Percentiles rank a stretch among this genome's conserved stretches.
Conservation (phyloP, 2,113 vertebrate species). For the Steatornis caripensis region DNA sequence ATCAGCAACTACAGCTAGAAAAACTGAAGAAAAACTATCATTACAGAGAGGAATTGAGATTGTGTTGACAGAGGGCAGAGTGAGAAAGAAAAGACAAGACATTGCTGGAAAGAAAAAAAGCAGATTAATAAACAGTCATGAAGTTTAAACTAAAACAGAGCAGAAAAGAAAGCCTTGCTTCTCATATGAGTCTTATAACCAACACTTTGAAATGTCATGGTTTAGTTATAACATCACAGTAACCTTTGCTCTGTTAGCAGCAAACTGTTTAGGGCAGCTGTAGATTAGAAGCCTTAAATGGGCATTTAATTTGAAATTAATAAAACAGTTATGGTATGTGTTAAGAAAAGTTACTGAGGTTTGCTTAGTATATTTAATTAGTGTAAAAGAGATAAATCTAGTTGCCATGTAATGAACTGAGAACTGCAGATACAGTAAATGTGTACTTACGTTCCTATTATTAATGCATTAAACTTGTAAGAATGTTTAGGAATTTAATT, state of each 20-base stretch:
- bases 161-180: not conserved
- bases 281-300: conserved; percentile 77
- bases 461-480: conserved; percentile 83
- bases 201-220: conserved; percentile 11
- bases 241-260: conserved; percentile 59
- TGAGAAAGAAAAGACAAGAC: not conserved
- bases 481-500: conserved; percentile 86
- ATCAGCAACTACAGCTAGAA: not conserved
- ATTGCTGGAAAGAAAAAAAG: not conserved
- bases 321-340: conserved; percentile 80
- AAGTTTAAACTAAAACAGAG: not conserved
- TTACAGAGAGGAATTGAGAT: not conserved
- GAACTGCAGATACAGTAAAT: conserved; percentile 82
- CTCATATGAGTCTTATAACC: not conserved
- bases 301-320: conserved; percentile 82
- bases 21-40: not conserved
- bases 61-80: not conserved
- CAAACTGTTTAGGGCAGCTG: conserved; percentile 70
- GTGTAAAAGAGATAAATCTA: conserved; percentile 80
- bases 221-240: conserved; percentile 49
- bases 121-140: not conserved
- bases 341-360: conserved; percentile 83
- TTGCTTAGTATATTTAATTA: conserved; percentile 85
- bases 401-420: conserved; percentile 80
- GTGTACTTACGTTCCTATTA: conserved; percentile 81